phyloP scores from a whole-genome alignment of 2,797 vertebrate genomes.

The Dromococcyx pavoninus region DNA sequence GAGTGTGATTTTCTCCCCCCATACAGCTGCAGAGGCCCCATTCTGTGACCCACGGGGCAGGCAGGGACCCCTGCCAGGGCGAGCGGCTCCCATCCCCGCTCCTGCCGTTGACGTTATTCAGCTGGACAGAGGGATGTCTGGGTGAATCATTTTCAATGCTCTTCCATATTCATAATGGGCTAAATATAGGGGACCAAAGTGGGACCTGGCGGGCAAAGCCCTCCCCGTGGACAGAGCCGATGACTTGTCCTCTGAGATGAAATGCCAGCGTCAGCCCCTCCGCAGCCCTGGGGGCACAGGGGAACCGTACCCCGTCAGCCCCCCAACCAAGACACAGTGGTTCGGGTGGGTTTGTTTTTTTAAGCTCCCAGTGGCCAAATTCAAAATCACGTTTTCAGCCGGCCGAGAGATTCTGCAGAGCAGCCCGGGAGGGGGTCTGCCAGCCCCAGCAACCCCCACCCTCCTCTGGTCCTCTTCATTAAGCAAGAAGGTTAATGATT shows the following conservation, averaged over 20 bases:
- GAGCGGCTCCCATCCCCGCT: conserved; percentile 61
- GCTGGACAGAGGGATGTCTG: conserved; percentile 89
- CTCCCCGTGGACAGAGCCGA: conserved; percentile 80
- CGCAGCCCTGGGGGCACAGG: conserved; percentile 29
- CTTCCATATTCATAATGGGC: conserved; percentile 90
- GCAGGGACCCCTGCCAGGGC: conserved; percentile 68
- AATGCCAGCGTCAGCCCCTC: conserved; percentile 79
- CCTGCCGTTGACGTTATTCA: conserved; percentile 86
- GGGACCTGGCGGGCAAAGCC: conserved; percentile 82
- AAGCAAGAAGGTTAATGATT: conserved; percentile 74
- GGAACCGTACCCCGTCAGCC: conserved; percentile 53
- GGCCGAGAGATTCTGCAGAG: background rate
- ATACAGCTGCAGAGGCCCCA: background rate
- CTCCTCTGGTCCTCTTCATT: conserved; percentile 46
- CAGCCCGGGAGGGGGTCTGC: background rate
- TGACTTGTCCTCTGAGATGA: conserved; percentile 84
- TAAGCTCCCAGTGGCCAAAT: conserved; percentile 48
- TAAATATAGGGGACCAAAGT: conserved; percentile 86
- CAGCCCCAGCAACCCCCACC: background rate
- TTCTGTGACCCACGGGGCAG: background rate
- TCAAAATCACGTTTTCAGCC: background rate
- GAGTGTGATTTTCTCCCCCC: accelerated
- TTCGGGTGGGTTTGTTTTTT: background rate
- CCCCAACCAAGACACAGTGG: conserved; percentile 19
- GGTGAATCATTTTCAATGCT: conserved; percentile 89